Evolutionary conservation across 2,888 invertebrate species (phyloP).

Genomic region (Philonicus albiceps): DNA sequence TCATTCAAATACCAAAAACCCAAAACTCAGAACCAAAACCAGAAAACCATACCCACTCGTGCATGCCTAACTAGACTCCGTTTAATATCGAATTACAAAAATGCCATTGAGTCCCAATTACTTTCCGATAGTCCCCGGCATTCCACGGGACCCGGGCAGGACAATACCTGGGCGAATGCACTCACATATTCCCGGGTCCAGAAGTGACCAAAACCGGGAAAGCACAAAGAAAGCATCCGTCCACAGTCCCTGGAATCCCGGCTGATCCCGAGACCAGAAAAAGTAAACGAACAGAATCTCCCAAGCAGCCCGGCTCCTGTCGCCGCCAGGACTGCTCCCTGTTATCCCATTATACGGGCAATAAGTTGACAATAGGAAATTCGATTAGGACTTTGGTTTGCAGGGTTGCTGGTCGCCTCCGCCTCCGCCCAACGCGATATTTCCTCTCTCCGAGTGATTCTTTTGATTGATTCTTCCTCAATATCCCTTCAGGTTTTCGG

Average conservation of each 20-base stretch:
- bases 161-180: conserved; percentile 32
- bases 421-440: not conserved
- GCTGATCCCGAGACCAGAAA: not conserved
- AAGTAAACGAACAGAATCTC: conserved; percentile 2
- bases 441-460: not conserved
- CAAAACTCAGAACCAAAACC: not conserved
- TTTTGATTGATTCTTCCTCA: conserved; percentile 34
- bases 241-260: not conserved
- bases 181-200: not conserved
- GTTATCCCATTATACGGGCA: conserved; percentile 49
- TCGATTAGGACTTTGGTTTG: conserved; percentile 44
- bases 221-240: not conserved
- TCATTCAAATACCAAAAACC: not conserved
- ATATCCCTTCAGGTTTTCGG: conserved; percentile 9
- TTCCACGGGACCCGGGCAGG: not conserved
- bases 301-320: not conserved
- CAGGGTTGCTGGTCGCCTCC: not conserved
- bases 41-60: not conserved
- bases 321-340: not conserved
- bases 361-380: conserved; percentile 48
- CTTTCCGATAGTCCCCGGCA: not conserved
- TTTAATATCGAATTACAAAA: conserved; percentile 37
- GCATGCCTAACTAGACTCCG: conserved; percentile 27
- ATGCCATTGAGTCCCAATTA: conserved; percentile 30
- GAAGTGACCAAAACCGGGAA: conserved; percentile 31